Evolutionary conservation across 2,113 vertebrate species (phyloP).

Genomic region (Vireo altiloquus): DNA sequence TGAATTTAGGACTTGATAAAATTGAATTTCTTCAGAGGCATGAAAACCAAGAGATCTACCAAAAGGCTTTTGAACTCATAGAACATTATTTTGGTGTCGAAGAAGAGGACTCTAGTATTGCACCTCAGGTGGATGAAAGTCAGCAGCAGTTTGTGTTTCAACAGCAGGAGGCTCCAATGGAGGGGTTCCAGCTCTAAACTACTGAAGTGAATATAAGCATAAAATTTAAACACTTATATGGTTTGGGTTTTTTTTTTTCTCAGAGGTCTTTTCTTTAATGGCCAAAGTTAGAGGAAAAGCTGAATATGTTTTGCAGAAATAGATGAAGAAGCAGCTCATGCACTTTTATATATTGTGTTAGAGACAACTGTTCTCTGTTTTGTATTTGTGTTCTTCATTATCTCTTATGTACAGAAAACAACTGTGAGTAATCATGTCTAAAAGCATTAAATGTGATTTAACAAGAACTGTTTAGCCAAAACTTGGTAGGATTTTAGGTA

Average conservation of each 20-base stretch:
- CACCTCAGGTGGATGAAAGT: conserved; percentile 87
- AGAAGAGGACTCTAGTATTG: conserved; percentile 86
- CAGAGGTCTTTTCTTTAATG: conserved; percentile 18
- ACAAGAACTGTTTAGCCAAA: conserved; percentile 56
- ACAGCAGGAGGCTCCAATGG: conserved; percentile 87
- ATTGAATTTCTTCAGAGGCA: conserved; percentile 90
- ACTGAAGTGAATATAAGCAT: neutral
- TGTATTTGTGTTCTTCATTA: conserved; percentile 63
- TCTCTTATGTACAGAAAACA: conserved; percentile 55
- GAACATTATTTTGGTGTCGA: conserved; percentile 89
- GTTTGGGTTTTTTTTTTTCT: neutral
- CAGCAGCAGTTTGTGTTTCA: conserved; percentile 91
- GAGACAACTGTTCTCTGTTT: conserved; percentile 53
- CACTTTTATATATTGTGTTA: conserved; percentile 67
- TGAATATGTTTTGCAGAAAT: conserved; percentile 50
- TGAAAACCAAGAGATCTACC: conserved; percentile 90
- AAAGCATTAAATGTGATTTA: conserved; percentile 65
- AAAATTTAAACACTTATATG: neutral
- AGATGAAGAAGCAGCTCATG: conserved; percentile 63
- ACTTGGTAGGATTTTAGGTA: conserved; percentile 54
- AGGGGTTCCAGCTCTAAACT: conserved; percentile 86
- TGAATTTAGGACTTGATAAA: conserved; percentile 83
- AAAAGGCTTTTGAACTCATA: conserved; percentile 89
- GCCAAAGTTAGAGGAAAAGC: conserved; percentile 36
- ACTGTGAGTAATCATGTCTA: conserved; percentile 54